phyloP scores from a whole-genome alignment of 2,113 vertebrate genomes.

The Eurypyga helias region DNA sequence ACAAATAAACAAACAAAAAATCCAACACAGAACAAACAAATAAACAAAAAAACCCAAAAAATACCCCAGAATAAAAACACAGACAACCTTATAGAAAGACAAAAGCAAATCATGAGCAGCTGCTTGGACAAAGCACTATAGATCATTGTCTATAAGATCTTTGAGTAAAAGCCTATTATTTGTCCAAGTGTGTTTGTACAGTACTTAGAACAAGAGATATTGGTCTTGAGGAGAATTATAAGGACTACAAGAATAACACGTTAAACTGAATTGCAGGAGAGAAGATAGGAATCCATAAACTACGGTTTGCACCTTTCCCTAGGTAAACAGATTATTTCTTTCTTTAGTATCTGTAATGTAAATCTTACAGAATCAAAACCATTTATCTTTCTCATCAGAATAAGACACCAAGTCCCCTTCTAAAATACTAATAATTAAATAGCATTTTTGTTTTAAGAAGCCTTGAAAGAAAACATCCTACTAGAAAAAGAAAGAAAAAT shows the following conservation, averaged over 20 bases:
- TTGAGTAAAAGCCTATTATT: neutral
- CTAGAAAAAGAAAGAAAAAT: neutral
- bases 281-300: neutral
- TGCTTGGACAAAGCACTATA: neutral
- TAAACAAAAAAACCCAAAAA: accelerated
- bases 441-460: neutral
- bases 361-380: neutral
- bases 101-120: accelerated
- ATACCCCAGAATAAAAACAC: neutral
- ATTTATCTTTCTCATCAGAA: neutral
- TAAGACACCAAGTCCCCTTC: neutral
- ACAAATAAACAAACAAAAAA: accelerated
- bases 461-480: neutral
- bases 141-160: neutral
- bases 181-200: neutral
- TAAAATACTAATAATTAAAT: neutral
- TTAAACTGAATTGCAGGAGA: neutral
- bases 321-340: neutral
- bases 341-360: neutral
- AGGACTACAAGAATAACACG: neutral
- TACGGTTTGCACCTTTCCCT: neutral
- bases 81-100: neutral
- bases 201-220: neutral
- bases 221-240: neutral
- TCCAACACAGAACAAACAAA: neutral